These are phyloP conservation scores for Sphaerolaimus hirsutus DNA, from an alignment of 2,888 invertebrate species.

Conservation along the genomic window DNA sequence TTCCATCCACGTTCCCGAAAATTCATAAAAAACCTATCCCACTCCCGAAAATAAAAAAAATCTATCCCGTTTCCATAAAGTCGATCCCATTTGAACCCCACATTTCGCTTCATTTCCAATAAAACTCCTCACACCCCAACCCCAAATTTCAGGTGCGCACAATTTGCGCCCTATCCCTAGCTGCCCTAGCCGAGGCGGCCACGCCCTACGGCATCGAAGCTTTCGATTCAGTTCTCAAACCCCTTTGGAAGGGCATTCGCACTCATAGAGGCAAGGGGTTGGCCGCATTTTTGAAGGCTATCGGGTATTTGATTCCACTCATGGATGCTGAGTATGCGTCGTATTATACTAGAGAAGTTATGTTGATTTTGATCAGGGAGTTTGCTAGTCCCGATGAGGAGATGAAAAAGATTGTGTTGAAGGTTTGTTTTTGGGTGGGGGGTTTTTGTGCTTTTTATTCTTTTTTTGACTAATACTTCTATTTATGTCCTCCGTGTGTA, in stretches of 20 bases:
- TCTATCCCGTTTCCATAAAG: too few species aligned
- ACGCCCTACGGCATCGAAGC: conserved; percentile 99
- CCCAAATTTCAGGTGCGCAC: too few species aligned
- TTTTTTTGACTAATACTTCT: not conserved
- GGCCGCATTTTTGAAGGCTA: conserved; percentile 95
- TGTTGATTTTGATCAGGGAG: conserved; percentile 91
- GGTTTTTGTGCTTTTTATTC: not conserved
- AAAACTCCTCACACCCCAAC: too few species aligned
- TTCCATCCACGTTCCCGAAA: too few species aligned
- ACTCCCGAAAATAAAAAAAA: too few species aligned
- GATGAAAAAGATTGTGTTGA: conserved; percentile 99
- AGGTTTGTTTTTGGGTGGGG: conserved; percentile 35
- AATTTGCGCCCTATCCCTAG: conserved; percentile 89
- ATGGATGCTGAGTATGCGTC: conserved; percentile 97
- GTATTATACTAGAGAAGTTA: conserved; percentile 96
- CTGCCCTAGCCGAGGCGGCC: conserved; percentile 91
- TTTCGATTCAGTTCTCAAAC: conserved; percentile 94
- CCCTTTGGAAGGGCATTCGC: conserved; percentile 93
- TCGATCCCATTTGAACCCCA: too few species aligned
- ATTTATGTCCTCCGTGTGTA: too few species aligned
- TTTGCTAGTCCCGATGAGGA: conserved; percentile 99
- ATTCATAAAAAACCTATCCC: too few species aligned
- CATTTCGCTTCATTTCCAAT: too few species aligned
- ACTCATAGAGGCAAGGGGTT: conserved; percentile 55
- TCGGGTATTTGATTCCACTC: conserved; percentile 90